Base-by-base conservation (phyloP, 2,888 invertebrate species). In the Catocala fraxini region DNA sequence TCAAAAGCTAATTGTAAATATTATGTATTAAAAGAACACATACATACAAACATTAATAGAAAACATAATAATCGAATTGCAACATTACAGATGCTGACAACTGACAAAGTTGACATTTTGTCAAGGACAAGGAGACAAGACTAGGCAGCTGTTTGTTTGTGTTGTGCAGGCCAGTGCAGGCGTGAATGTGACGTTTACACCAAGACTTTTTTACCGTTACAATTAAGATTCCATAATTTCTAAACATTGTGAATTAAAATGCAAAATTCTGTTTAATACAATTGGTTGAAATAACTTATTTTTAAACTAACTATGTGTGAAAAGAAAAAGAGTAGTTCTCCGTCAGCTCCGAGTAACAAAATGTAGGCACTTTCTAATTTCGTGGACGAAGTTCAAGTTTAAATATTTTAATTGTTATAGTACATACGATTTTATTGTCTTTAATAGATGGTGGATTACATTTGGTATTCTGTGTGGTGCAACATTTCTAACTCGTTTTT, bases 401-500 rank as follows among this genome's bases (percentile, higher is more conserved):
- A 52, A 65, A 63, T 39, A 13, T 15, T 46, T 49, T 51, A 47
- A 4, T 6, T 11, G 54, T 51, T 13, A 3, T 33, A 59, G 56
- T 53, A 25, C 11, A 33, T 12, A 33, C n/a, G 34, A 33, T 35
- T 42, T 48, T 9, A 6, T 9, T 55, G 51, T 51, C 60, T 45
- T 70, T 86, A 66, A 48, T 65, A 94, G 93, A 75, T 94, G 93
- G 97, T 97, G 97, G 96, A 71, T 95, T 0, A 86, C 95, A 46
- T 97, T 98, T 88, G 91, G 93, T 35, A 73, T 95, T 41, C 91
- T 98, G 63, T 93, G 96, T 71, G 82, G 95, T 34, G 90, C 97
- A 51, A 97, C 98, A 41, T 91, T 96, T 73, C 90, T 95, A 39
- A 98, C 98, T 9, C 95, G 99, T 80, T 98, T 97, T 89, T 97